phyloP scores from a whole-genome alignment of 2,113 vertebrate genomes.

The Pontoporia blainvillei region DNA sequence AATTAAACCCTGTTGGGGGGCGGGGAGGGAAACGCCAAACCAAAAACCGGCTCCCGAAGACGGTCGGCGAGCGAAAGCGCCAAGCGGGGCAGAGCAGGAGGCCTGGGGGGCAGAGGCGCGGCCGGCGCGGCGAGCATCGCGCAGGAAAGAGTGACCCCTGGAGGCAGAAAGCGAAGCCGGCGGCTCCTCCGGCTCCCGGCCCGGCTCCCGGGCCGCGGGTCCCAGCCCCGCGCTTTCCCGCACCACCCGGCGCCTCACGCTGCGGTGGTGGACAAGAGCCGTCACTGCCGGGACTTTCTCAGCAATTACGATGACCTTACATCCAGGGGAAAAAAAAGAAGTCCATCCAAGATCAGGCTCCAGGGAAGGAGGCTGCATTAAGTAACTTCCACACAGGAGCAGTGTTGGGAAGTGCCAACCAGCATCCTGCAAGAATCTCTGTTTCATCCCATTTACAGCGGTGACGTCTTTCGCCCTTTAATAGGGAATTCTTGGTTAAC shows the following conservation, averaged over 20 bases:
- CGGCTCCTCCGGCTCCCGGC: background rate
- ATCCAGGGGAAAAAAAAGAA: background rate
- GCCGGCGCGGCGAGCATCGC: conserved; percentile 38
- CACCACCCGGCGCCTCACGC: background rate
- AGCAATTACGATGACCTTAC: background rate
- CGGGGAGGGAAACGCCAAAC: background rate
- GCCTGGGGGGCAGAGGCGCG: conserved; percentile 7
- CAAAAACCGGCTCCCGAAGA: conserved; percentile 5
- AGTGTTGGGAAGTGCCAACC: background rate
- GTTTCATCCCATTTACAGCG: background rate
- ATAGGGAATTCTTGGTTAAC: background rate
- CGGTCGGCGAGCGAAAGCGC: conserved; percentile 54
- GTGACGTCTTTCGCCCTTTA: background rate
- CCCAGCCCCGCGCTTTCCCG: background rate
- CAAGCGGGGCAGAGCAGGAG: background rate
- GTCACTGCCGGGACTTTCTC: background rate
- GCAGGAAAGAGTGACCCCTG: conserved; percentile 87
- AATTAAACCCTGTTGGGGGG: conserved; percentile 10
- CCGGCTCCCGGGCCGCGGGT: background rate
- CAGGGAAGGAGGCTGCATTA: background rate
- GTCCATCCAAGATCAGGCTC: background rate
- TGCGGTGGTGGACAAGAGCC: background rate
- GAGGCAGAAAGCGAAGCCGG: conserved; percentile 72
- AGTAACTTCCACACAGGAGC: background rate
- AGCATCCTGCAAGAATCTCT: background rate